phyloP scores from a whole-genome alignment of 1,140 invertebrate genomes.

The Caenorhabditis latens region DNA sequence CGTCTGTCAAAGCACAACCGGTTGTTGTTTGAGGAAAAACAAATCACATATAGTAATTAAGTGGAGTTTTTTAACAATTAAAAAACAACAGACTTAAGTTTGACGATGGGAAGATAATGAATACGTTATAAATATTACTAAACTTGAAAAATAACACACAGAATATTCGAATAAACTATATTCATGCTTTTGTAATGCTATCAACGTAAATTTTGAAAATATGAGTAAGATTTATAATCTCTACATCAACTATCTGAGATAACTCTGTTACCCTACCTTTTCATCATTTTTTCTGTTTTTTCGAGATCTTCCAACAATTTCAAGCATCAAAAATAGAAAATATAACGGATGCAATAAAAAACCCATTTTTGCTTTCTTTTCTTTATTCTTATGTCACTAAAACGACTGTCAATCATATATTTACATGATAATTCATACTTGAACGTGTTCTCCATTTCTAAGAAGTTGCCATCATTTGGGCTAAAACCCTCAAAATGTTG shows the following conservation, averaged over 20 bases:
- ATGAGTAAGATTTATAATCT: too few species aligned
- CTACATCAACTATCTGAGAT: too few species aligned
- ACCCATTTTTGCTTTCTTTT: conserved; percentile 5
- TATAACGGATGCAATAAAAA: background rate
- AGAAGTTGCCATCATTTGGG: too few species aligned
- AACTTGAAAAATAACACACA: too few species aligned
- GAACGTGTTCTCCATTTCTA: background rate
- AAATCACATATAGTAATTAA: background rate
- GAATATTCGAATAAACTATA: too few species aligned
- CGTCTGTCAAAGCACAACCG: conserved; percentile 37
- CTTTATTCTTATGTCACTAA: background rate
- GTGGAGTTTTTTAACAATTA: background rate
- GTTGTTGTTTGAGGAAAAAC: conserved; percentile 31
- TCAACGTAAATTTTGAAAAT: too few species aligned
- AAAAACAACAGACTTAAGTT: too few species aligned
- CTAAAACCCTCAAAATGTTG: too few species aligned
- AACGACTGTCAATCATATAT: conserved; percentile 34
- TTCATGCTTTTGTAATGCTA: too few species aligned
- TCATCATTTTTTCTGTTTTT: background rate
- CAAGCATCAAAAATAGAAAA: background rate
- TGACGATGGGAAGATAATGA: too few species aligned
- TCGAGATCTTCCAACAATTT: background rate
- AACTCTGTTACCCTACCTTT: background rate
- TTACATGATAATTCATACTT: conserved; percentile 53
- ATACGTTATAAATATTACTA: too few species aligned